A percentile compares a stretch with the other conserved stretches of the same genome.
These are phyloP conservation scores for Tauraco hartlaubi DNA, from an alignment of 2,797 vertebrate species.

Conservation along the genomic window DNA sequence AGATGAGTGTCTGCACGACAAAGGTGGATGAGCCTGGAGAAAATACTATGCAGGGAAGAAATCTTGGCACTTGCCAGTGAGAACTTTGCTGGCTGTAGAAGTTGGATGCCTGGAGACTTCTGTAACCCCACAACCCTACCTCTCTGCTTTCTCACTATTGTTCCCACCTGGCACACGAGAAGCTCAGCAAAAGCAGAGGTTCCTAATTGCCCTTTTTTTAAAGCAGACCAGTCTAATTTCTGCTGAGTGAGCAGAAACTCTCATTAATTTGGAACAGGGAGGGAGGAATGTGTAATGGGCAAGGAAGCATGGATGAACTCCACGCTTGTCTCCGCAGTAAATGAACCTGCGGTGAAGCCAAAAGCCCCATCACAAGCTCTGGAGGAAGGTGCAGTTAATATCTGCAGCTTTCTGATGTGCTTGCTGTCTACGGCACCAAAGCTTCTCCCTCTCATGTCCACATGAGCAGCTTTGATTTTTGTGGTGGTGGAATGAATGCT, in stretches of 20 bases:
- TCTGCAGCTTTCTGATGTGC: background rate
- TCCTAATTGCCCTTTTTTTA: background rate
- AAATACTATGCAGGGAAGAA: background rate
- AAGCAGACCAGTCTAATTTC: conserved; percentile 10
- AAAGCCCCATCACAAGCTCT: background rate
- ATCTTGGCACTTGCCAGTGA: background rate
- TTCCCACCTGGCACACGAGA: background rate
- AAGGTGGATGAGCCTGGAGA: background rate
- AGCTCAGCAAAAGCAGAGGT: background rate
- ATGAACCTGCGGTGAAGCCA: background rate
- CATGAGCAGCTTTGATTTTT: background rate
- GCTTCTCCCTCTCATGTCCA: background rate
- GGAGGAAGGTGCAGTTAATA: background rate
- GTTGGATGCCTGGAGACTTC: background rate
- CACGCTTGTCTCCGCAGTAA: background rate
- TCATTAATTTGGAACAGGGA: background rate
- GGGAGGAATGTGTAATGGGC: background rate
- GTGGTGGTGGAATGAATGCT: background rate
- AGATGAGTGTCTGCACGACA: background rate
- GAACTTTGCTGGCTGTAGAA: background rate
- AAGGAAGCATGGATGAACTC: background rate
- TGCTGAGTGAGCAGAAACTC: conserved; percentile 32
- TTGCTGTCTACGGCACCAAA: background rate
- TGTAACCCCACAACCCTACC: background rate
- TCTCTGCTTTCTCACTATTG: background rate